Conservation (phyloP, 2,888 invertebrate genomes). For the Heliconius ethilla region DNA sequence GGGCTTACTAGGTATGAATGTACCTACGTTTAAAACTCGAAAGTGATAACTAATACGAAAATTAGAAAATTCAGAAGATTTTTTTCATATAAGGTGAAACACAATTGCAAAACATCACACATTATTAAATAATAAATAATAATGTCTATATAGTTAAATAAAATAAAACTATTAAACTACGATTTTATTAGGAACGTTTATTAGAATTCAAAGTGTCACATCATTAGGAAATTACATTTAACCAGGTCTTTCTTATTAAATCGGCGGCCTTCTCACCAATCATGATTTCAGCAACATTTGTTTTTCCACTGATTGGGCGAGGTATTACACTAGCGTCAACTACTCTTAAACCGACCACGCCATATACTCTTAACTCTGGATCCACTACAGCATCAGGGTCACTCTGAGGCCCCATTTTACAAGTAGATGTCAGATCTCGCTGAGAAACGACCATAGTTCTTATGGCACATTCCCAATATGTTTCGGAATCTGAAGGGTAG, state of each 20-base stretch:
- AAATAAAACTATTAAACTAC: background rate
- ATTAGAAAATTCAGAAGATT: background rate
- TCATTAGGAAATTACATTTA: slow-evolving; percentile 55
- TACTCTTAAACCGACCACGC: slow-evolving; percentile 83
- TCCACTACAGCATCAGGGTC: slow-evolving; percentile 86
- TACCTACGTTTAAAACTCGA: too few species aligned
- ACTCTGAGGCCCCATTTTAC: slow-evolving; percentile 85
- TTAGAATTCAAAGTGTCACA: slow-evolving; percentile 29
- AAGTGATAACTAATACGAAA: too few species aligned
- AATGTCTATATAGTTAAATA: too few species aligned
- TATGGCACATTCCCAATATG: slow-evolving; percentile 87
- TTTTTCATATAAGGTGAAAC: background rate
- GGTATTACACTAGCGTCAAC: slow-evolving; percentile 88
- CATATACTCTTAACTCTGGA: slow-evolving; percentile 84
- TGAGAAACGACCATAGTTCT: slow-evolving; percentile 80
- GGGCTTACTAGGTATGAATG: too few species aligned
- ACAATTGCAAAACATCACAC: background rate
- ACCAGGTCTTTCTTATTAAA: slow-evolving; percentile 83
- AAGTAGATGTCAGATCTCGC: slow-evolving; percentile 85
- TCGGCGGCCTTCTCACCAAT: slow-evolving; percentile 89
- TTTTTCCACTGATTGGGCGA: slow-evolving; percentile 83
- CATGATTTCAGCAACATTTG: slow-evolving; percentile 86
- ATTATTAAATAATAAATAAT: background rate
- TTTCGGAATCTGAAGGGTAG: slow-evolving; percentile 79
- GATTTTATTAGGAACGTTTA: slow-evolving; percentile 39